A percentile compares a stretch with the other conserved stretches of the same genome.
These are phyloP conservation scores for Phalera bucephala DNA, from an alignment of 2,888 invertebrate genomes.

Conservation along the genomic window DNA sequence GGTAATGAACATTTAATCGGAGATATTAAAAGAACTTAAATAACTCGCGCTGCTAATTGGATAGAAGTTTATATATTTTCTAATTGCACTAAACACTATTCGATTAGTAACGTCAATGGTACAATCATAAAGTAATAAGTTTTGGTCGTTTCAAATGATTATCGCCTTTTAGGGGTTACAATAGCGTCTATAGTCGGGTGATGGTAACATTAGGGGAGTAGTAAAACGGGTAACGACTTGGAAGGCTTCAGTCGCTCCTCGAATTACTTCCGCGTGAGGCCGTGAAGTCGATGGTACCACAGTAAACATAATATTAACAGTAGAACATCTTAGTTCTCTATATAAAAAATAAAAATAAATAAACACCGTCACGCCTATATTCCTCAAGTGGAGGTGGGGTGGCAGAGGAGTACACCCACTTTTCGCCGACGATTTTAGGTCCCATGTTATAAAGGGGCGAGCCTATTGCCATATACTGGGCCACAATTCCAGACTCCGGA, in stretches of 20 bases:
- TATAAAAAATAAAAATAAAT: no score
- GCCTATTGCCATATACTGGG: no score
- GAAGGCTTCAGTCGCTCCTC: slow-evolving; percentile 36
- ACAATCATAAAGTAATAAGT: slow-evolving; percentile 1
- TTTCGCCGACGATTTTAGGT: no score
- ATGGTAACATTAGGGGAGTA: slow-evolving; percentile 6
- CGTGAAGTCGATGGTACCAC: no score
- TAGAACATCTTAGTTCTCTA: no score
- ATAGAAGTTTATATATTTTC: background rate
- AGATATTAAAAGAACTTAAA: background rate
- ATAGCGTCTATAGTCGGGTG: slow-evolving; percentile 11
- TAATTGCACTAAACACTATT: slow-evolving; percentile 3
- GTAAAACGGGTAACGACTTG: slow-evolving; percentile 26
- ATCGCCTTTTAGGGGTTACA: background rate
- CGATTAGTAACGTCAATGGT: slow-evolving; percentile 1
- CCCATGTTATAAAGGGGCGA: no score
- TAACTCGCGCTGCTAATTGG: background rate
- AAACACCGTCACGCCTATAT: no score
- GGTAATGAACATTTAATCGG: background rate
- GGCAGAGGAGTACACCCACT: no score
- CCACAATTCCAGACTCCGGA: no score
- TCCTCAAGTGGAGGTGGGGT: no score
- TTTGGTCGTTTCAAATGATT: slow-evolving; percentile 1
- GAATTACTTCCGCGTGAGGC: slow-evolving; percentile 37
- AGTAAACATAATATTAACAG: no score